Evolutionary conservation across 1,140 invertebrate species (phyloP).

Genomic region (Thaumetopoea pityocampa): DNA sequence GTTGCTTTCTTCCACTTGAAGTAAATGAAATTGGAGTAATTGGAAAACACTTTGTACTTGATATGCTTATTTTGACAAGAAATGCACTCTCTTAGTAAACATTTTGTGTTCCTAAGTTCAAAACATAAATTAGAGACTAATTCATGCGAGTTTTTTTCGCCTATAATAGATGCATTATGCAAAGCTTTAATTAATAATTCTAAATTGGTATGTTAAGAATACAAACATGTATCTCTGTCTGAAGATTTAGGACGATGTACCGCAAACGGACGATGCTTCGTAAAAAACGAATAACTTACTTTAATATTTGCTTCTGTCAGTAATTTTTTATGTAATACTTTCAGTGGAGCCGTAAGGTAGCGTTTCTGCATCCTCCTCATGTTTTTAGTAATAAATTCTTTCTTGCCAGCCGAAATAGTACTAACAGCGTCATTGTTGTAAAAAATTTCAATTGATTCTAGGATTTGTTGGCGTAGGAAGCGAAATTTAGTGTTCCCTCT

Average conservation of each 20-base stretch:
- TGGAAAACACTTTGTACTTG: conserved; percentile 1
- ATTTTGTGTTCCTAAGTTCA: background rate
- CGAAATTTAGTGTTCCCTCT: too few species aligned
- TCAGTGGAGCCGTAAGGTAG: conserved; percentile 10
- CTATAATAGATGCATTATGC: background rate
- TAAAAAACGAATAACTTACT: conserved; percentile 18
- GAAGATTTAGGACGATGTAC: conserved; percentile 9
- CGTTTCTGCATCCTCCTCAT: conserved; percentile 19
- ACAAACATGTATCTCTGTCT: conserved; percentile 20
- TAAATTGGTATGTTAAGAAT: conserved; percentile 19
- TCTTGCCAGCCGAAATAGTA: conserved; percentile 10
- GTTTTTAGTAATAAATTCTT: conserved; percentile 18
- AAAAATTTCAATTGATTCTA: conserved; percentile 3
- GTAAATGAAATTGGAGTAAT: background rate
- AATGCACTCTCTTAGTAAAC: conserved; percentile 2
- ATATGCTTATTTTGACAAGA: background rate
- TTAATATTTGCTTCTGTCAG: conserved; percentile 4
- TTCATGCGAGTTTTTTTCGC: background rate
- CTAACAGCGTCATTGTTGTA: conserved; percentile 2
- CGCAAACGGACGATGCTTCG: conserved; percentile 18
- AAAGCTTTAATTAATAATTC: conserved; percentile 14
- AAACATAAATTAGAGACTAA: background rate
- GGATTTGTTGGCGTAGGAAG: background rate
- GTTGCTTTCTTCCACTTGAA: conserved; percentile 3
- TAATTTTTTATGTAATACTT: conserved; percentile 20